These are phyloP conservation scores for Pleuronectes platessa DNA, from an alignment of 2,113 vertebrate genomes.

Conservation along the genomic window DNA sequence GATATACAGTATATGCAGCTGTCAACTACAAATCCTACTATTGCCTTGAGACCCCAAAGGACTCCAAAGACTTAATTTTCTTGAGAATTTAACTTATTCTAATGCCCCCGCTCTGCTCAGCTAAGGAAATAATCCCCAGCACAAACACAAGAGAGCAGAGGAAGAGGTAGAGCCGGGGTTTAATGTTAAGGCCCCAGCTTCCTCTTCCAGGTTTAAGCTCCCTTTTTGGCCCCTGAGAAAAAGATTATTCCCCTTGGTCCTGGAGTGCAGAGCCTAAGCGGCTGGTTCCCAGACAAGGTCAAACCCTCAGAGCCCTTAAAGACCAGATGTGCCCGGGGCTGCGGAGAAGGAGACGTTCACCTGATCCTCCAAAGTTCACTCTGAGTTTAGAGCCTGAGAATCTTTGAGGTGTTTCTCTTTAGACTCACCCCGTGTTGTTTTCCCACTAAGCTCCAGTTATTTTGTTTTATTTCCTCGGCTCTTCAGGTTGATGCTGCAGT, in stretches of 20 bases:
- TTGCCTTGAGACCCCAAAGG: constrained; percentile 38
- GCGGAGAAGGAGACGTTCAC: constrained; percentile 49
- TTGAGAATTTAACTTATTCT: constrained; percentile 55
- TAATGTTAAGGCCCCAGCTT: constrained; percentile 65
- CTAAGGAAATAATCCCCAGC: constrained; percentile 64
- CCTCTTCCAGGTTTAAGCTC: constrained; percentile 74
- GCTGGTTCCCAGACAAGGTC: constrained; percentile 67
- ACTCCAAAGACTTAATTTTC: constrained; percentile 43
- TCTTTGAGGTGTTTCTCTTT: constrained; percentile 36
- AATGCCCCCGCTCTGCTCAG: constrained; percentile 47
- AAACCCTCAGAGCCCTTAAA: constrained; percentile 56
- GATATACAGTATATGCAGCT: constrained; percentile 25
- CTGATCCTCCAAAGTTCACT: constrained; percentile 64
- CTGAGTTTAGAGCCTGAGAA: constrained; percentile 44
- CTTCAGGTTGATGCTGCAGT: constrained; percentile 1
- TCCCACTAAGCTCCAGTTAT: constrained; percentile 31
- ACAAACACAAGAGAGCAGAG: constrained; percentile 65
- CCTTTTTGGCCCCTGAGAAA: constrained; percentile 64
- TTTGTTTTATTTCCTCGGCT: constrained; percentile 20
- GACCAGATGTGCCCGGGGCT: constrained; percentile 68
- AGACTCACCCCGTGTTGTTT: constrained; percentile 23
- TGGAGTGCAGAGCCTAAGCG: constrained; percentile 55
- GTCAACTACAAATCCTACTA: constrained; percentile 38
- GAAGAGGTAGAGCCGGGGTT: constrained; percentile 59
- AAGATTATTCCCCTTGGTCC: constrained; percentile 68